Base-by-base conservation (phyloP, 2,888 invertebrate species). In the Torymus auratus region DNA sequence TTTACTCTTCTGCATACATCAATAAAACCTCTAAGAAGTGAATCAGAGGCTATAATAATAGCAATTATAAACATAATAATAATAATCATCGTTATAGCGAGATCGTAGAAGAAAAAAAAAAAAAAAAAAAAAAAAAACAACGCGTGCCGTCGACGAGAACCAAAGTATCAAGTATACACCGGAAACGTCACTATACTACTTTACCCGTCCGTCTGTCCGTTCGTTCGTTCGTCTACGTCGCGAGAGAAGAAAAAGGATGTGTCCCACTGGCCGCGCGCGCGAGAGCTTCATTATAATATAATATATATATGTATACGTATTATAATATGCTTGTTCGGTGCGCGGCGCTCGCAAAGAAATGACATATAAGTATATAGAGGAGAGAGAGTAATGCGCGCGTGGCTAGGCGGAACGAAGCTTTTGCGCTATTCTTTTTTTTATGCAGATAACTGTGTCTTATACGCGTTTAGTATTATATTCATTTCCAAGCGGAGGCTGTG, bases 1-100 rank as follows among this genome's bases (percentile, higher is more conserved):
- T 60, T 76, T 52, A 15, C 60, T 70, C 68, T 70, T n/a, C 64
- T 78, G 76, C 72, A 60, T 68, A 67, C 78, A 76, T 41, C 65
- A 68, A 75, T 78, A 55, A 79, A 52, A 62, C 20, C 20, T 61
- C 62, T 52, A 28, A 15, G 55, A 74, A 64, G 56, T 69, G 65
- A 70, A 64, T 20, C 15, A 68, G 15, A 23, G 64, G 10, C 15
- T 68, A n/a, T 64, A 20, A 0, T 15, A 23, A n/a, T 41, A 41
- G 15, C 14, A 53, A 65, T 20, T 1, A 56, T 61, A 60, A 65
- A 41, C 41, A 41, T 41, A 41, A 41, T 41, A 41, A 41, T 41
- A 41, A 41, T 41, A 41, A 41, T 41, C 41, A 10, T 7, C 41
- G 41, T 41, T 7, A 1, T 41, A 0, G 1, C 7, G 7, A 41